Evolutionary conservation across 2,888 invertebrate genomes (phyloP).

Genomic region (Cephus spinipes): DNA sequence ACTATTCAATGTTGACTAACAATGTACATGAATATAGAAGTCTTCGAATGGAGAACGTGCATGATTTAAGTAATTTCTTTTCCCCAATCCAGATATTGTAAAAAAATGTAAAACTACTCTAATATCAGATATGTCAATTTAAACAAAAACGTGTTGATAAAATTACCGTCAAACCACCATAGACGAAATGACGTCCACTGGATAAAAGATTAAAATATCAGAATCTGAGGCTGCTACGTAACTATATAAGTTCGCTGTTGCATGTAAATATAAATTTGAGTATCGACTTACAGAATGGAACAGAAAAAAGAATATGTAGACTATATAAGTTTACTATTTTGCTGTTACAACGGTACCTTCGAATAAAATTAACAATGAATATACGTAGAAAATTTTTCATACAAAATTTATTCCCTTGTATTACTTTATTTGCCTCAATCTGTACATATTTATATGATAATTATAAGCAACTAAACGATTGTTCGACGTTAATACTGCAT

Average conservation of each 20-base stretch:
- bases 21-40: constrained; percentile 19
- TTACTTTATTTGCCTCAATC: not conserved
- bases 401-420: not conserved
- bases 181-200: not conserved
- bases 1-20: constrained; percentile 24
- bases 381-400: not conserved
- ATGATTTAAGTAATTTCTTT: not conserved
- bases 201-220: not conserved
- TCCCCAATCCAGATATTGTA: not conserved
- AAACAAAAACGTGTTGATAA: constrained; percentile 1
- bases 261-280: no score
- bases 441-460: not conserved
- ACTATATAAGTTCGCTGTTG: no score
- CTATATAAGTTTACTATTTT: no score
- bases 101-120: not conserved
- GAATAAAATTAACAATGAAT: no score
- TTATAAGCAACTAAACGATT: not conserved
- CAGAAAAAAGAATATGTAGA: no score
- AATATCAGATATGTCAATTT: not conserved
- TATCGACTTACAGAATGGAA: no score
- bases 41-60: not conserved
- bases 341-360: no score
- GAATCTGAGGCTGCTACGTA: no score
- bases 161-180: not conserved
- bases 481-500: not conserved